Evolutionary conservation across 1,140 invertebrate species (phyloP).

Genomic region (Spodoptera litura): DNA sequence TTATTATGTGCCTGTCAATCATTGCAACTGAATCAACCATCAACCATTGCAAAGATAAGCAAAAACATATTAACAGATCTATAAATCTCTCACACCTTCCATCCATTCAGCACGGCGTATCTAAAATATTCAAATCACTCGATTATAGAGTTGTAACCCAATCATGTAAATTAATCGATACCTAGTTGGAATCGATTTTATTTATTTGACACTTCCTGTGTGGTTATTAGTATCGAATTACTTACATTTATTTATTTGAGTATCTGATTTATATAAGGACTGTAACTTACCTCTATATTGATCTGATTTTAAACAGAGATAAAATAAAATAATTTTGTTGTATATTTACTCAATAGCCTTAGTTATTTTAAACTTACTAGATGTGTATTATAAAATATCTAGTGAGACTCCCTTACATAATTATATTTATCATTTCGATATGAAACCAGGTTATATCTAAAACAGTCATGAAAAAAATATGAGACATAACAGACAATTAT

Average conservation of each 20-base stretch:
- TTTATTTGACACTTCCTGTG: conserved; percentile 37
- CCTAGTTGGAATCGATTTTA: conserved; percentile 16
- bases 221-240: neutral
- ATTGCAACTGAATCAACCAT: neutral
- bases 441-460: no score
- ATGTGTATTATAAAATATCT: no score
- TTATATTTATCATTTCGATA: no score
- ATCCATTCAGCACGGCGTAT: neutral
- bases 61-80: neutral
- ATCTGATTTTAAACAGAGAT: neutral
- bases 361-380: no score
- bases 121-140: conserved; percentile 16
- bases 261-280: neutral
- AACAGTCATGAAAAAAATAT: no score
- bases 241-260: conserved; percentile 9
- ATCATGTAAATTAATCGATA: conserved; percentile 42
- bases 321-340: neutral
- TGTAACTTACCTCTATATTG: neutral
- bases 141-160: neutral
- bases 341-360: no score
- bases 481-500: no score
- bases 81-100: conserved; percentile 21
- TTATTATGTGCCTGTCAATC: no score
- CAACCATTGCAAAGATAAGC: neutral
- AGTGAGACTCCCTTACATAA: no score